Conservation (phyloP, 2,888 invertebrate species). For the Stramonita haemastoma region DNA sequence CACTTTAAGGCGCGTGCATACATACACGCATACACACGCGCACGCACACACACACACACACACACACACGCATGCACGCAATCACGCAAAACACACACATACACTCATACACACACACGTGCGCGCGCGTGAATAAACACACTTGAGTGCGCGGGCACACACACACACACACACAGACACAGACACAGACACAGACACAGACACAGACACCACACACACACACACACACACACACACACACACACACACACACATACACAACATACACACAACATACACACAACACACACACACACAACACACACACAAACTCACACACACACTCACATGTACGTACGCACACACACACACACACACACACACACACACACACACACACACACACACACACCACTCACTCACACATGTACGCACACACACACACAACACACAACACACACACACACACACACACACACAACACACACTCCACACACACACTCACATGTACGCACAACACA, state of each 20-base stretch:
- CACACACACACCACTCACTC: too few species aligned
- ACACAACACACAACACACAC: too few species aligned
- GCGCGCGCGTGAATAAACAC: neutral
- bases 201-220: neutral
- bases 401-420: too few species aligned
- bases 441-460: too few species aligned
- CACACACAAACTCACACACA: neutral
- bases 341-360: slow-evolving; percentile 5
- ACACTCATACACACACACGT: neutral
- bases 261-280: neutral
- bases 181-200: neutral
- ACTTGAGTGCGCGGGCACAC: too few species aligned
- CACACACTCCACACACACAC: too few species aligned
- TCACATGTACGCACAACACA: too few species aligned
- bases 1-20: too few species aligned
- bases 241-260: slow-evolving; percentile 15
- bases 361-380: neutral
- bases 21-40: neutral
- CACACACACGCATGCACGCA: neutral
- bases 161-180: neutral
- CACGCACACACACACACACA: neutral
- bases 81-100: neutral
- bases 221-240: neutral
- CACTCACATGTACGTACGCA: neutral
- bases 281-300: too few species aligned